Evolutionary conservation across 2,797 vertebrate genomes (phyloP).

Genomic region (Prionace glauca): DNA sequence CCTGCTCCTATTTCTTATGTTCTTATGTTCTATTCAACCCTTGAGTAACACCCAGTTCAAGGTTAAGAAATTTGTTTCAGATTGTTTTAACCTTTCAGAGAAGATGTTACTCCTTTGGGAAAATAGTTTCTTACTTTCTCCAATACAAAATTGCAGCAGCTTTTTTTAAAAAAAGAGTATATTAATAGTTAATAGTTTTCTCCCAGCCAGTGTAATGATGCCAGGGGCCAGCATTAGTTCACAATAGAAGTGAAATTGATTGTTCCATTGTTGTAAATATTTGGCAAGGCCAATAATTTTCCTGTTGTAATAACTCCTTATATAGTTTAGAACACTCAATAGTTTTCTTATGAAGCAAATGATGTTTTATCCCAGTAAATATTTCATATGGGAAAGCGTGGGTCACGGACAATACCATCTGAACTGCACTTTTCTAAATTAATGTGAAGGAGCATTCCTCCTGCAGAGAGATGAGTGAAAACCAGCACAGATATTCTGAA

Average conservation of each 20-base stretch:
- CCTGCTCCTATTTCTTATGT: too few relatives aligned
- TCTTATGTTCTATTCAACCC: neutral
- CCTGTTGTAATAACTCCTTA: neutral
- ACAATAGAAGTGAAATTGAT: neutral
- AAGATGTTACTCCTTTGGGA: constrained; percentile 46
- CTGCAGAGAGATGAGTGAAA: neutral
- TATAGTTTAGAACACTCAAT: neutral
- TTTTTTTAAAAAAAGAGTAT: constrained; percentile 42
- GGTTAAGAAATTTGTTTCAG: constrained; percentile 54
- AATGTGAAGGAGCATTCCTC: neutral
- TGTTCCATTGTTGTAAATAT: neutral
- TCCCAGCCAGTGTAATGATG: constrained; percentile 13
- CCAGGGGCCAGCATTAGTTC: neutral
- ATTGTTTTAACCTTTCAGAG: constrained; percentile 49
- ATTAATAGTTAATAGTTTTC: constrained; percentile 45
- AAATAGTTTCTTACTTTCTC: constrained; percentile 49
- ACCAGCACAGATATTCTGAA: neutral
- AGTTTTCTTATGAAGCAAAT: neutral
- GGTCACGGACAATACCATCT: neutral
- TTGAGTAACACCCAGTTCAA: constrained; percentile 43
- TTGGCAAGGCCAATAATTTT: neutral
- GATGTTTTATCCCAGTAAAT: neutral
- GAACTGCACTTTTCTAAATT: neutral
- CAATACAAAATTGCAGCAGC: constrained; percentile 47
- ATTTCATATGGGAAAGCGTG: constrained; percentile 2